Conservation (phyloP, 1,140 invertebrate genomes). For the Drosophila persimilis region DNA sequence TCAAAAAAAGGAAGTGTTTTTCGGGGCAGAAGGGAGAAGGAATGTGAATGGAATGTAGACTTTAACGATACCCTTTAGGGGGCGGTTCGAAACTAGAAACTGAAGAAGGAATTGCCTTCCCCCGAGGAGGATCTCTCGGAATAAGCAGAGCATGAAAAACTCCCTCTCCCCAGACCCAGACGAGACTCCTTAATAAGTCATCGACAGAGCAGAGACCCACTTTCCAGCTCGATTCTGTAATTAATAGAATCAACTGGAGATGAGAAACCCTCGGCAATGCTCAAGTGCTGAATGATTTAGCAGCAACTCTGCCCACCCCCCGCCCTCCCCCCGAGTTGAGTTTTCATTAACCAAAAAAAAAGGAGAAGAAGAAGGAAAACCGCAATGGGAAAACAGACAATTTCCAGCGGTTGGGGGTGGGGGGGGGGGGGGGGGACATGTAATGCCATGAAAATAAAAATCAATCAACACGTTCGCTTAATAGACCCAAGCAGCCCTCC, state of each 20-base stretch:
- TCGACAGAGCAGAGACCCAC: constrained; percentile 25
- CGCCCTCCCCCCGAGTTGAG: constrained; percentile 3
- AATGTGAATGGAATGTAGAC: not conserved
- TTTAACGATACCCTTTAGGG: not conserved
- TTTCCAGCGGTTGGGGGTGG: constrained; percentile 10
- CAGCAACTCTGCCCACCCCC: constrained; percentile 18
- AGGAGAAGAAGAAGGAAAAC: constrained; percentile 24
- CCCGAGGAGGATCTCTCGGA: not conserved
- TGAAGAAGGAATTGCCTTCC: no score
- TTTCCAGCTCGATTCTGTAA: constrained; percentile 46
- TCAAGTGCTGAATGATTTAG: constrained; percentile 76
- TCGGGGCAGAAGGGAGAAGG: not conserved
- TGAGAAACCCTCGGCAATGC: constrained; percentile 10
- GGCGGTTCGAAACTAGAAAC: not conserved
- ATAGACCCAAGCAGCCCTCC: constrained; percentile 37
- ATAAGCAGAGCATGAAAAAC: not conserved
- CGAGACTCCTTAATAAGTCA: constrained; percentile 44
- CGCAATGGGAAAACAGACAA: constrained; percentile 35
- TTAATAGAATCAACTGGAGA: constrained; percentile 62
- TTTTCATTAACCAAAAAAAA: constrained; percentile 43
- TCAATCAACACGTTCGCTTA: constrained; percentile 77
- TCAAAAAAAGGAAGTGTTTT: constrained; percentile 23
- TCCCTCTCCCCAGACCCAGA: not conserved
- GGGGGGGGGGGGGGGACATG: not conserved
- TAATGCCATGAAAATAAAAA: constrained; percentile 67